These are phyloP conservation scores for Menidia beryllina DNA, from an alignment of 2,113 vertebrate species.

Conservation along the genomic window DNA sequence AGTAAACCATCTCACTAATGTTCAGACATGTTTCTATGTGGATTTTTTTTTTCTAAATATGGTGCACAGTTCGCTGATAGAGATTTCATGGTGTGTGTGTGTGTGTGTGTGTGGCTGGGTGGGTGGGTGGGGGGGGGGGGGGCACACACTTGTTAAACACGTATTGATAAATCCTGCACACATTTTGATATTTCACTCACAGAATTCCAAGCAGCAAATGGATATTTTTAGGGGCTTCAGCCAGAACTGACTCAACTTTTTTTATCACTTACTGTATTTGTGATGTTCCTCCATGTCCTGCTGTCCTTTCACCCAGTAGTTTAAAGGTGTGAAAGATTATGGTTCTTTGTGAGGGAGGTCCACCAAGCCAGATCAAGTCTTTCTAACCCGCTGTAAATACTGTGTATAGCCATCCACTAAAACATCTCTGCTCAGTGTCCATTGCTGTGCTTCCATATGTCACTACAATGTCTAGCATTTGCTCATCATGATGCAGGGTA, in stretches of 20 bases:
- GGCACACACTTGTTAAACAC: conserved; percentile 23
- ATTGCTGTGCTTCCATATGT: conserved; percentile 73
- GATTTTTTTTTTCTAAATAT: conserved; percentile 25
- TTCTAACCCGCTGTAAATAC: conserved; percentile 77
- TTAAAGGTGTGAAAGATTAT: conserved; percentile 60
- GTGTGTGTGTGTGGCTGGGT: too few species aligned
- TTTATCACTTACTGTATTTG: conserved; percentile 65
- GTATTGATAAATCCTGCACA: conserved; percentile 44
- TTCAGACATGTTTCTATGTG: conserved; percentile 11
- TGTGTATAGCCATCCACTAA: conserved; percentile 71
- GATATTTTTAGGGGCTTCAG: conserved; percentile 59
- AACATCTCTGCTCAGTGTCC: conserved; percentile 52
- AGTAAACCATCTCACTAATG: conserved; percentile 17
- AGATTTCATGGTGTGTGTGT: conserved; percentile 35
- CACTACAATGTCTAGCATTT: conserved; percentile 53
- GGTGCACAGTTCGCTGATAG: conserved; percentile 26
- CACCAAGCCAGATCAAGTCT: conserved; percentile 43
- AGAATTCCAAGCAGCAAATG: conserved; percentile 80
- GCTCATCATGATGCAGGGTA: conserved; percentile 57
- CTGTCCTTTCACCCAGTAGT: conserved; percentile 45
- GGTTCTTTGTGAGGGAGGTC: conserved; percentile 49
- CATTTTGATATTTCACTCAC: conserved; percentile 32
- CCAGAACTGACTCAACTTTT: conserved; percentile 60
- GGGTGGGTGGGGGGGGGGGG: background rate
- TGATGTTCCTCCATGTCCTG: conserved; percentile 61